These are phyloP conservation scores for Cabera pusaria DNA, from an alignment of 2,888 invertebrate species.

Conservation along the genomic window DNA sequence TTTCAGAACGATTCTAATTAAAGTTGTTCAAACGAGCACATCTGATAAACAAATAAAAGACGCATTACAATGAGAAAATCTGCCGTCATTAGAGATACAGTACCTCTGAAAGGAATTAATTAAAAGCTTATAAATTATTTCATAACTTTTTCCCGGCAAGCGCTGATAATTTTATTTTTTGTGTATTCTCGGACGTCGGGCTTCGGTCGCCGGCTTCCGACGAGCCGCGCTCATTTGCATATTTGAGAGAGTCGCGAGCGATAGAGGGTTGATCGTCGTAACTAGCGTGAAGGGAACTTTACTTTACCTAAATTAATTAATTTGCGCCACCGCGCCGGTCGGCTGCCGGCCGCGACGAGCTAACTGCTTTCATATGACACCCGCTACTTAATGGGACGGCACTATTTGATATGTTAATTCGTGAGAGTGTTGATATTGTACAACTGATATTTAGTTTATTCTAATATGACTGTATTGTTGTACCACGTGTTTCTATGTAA, in stretches of 20 bases:
- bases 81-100: conserved; percentile 21
- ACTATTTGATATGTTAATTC: too few relatives aligned
- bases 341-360: conserved; percentile 38
- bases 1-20: too few relatives aligned
- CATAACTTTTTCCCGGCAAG: conserved; percentile 36
- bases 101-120: conserved; percentile 44
- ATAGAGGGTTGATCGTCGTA: conserved; percentile 44
- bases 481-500: too few relatives aligned
- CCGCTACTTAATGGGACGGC: too few relatives aligned
- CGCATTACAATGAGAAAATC: conserved; percentile 16
- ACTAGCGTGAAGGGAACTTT: conserved; percentile 47
- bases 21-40: too few relatives aligned
- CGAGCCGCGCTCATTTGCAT: conserved; percentile 39
- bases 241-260: conserved; percentile 34
- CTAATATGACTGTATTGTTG: too few relatives aligned
- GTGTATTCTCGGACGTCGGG: conserved; percentile 22
- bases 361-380: conserved; percentile 34
- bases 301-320: conserved; percentile 59
- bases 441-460: too few relatives aligned
- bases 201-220: conserved; percentile 12
- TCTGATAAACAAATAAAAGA: conserved; percentile 20
- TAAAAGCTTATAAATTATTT: conserved; percentile 46
- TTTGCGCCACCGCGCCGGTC: conserved; percentile 37
- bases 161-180: conserved; percentile 42
- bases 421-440: too few relatives aligned